phyloP scores from a whole-genome alignment of 2,797 vertebrate genomes.

The Coregonus suidteri region DNA sequence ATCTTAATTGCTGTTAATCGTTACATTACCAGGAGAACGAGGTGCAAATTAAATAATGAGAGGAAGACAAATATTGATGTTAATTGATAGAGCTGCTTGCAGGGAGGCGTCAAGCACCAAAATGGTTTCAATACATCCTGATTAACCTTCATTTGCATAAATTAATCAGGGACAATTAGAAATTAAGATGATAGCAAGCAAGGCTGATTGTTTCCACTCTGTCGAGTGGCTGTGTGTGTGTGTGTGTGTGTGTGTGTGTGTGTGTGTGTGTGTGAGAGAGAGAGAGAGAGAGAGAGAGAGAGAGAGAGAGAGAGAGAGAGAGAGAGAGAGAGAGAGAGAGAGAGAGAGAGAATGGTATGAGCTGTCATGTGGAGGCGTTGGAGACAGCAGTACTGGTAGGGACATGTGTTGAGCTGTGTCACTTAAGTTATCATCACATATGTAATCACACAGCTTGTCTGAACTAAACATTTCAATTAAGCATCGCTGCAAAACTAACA shows the following conservation, averaged over 20 bases:
- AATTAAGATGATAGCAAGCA: slow-evolving; percentile 70
- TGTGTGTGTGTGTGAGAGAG: background rate
- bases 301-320: too few relatives aligned
- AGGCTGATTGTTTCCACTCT: slow-evolving; percentile 43
- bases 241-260: background rate
- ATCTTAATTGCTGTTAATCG: slow-evolving; percentile 88
- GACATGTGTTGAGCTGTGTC: too few relatives aligned
- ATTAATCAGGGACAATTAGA: slow-evolving; percentile 71
- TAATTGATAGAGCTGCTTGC: slow-evolving; percentile 67
- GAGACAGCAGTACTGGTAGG: too few relatives aligned
- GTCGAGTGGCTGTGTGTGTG: slow-evolving; percentile 26
- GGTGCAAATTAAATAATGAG: slow-evolving; percentile 77
- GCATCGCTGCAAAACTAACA: too few relatives aligned
- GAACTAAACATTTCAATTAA: too few relatives aligned
- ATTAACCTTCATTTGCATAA: slow-evolving; percentile 76
- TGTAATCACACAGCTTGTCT: too few relatives aligned
- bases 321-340: too few relatives aligned
- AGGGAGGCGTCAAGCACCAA: slow-evolving; percentile 51
- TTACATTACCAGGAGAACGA: slow-evolving; percentile 86
- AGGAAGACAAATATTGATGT: slow-evolving; percentile 77
- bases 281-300: too few relatives aligned
- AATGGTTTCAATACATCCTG: slow-evolving; percentile 64
- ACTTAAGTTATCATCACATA: too few relatives aligned
- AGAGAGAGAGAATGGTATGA: too few relatives aligned
- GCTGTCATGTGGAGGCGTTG: too few relatives aligned